Conservation (phyloP, 1,140 invertebrate species). For the Pemphigus obesinymphae region DNA sequence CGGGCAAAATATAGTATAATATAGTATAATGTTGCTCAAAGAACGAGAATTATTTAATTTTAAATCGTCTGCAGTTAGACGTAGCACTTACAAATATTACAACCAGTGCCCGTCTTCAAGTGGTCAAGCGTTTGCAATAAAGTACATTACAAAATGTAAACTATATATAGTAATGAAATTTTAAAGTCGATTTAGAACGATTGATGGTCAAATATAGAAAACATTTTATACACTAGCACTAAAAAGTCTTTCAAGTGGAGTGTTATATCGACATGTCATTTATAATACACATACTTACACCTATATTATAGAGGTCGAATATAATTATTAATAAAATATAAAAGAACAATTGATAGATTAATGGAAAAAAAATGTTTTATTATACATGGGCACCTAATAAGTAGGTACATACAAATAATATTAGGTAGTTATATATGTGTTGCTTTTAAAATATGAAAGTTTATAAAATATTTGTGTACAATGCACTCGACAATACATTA, state of each 20-base stretch:
- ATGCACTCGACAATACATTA: too few relatives aligned
- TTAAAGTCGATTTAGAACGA: background rate
- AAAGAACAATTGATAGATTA: too few relatives aligned
- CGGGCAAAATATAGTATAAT: too few relatives aligned
- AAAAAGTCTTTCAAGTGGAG: background rate
- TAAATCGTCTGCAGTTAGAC: too few relatives aligned
- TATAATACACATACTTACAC: background rate
- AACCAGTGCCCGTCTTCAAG: background rate
- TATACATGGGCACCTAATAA: background rate
- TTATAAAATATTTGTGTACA: background rate
- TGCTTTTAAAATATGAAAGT: background rate
- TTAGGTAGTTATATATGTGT: too few relatives aligned
- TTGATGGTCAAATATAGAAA: background rate
- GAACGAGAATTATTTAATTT: too few relatives aligned
- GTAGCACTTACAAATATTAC: too few relatives aligned
- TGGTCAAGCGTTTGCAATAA: background rate
- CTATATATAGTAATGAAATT: background rate
- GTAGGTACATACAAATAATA: too few relatives aligned
- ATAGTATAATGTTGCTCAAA: too few relatives aligned
- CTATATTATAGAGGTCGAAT: background rate
- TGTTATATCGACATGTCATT: background rate
- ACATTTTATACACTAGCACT: background rate
- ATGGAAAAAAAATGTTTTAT: background rate
- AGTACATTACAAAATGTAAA: too few relatives aligned
- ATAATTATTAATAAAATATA: background rate